These are phyloP conservation scores for Eremophila alpestris DNA, from an alignment of 2,797 vertebrate species.

Conservation along the genomic window DNA sequence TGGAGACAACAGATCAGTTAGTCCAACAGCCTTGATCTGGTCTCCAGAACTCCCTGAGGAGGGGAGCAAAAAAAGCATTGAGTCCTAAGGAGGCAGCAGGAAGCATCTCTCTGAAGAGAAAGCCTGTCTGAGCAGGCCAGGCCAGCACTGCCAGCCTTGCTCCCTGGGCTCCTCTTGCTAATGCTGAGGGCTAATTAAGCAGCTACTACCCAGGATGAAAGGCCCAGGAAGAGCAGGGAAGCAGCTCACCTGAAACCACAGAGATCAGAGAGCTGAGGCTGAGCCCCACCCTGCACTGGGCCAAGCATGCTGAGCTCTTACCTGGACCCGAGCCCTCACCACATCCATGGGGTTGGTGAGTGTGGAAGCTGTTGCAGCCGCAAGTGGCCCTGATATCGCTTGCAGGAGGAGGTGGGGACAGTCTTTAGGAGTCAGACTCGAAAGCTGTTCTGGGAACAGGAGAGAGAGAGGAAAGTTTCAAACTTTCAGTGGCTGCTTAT, in stretches of 20 bases:
- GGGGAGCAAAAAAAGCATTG: not conserved
- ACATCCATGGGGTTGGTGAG: slow-evolving; percentile 99
- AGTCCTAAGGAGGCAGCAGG: not conserved
- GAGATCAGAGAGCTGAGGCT: not conserved
- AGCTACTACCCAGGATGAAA: not conserved
- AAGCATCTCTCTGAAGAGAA: not conserved
- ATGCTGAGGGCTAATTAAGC: not conserved
- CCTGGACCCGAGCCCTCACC: slow-evolving; percentile 93
- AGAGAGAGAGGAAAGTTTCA: not conserved
- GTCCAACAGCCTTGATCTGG: not conserved
- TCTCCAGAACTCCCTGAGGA: not conserved
- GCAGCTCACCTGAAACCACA: not conserved
- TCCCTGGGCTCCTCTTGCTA: not conserved
- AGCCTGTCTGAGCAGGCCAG: not conserved
- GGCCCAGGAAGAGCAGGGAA: not conserved
- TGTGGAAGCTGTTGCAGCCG: slow-evolving; percentile 92
- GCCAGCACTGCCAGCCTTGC: not conserved
- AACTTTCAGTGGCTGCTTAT: not conserved
- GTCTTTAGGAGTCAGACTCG: slow-evolving; percentile 87
- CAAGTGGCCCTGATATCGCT: slow-evolving; percentile 91
- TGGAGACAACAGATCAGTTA: not conserved
- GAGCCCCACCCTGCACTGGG: not conserved
- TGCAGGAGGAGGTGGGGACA: slow-evolving; percentile 95
- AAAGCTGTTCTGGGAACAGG: slow-evolving; percentile 86
- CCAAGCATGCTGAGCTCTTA: slow-evolving; percentile 48